These are phyloP conservation scores for Atractosteus spatula DNA, from an alignment of 2,113 vertebrate species.

Conservation along the genomic window DNA sequence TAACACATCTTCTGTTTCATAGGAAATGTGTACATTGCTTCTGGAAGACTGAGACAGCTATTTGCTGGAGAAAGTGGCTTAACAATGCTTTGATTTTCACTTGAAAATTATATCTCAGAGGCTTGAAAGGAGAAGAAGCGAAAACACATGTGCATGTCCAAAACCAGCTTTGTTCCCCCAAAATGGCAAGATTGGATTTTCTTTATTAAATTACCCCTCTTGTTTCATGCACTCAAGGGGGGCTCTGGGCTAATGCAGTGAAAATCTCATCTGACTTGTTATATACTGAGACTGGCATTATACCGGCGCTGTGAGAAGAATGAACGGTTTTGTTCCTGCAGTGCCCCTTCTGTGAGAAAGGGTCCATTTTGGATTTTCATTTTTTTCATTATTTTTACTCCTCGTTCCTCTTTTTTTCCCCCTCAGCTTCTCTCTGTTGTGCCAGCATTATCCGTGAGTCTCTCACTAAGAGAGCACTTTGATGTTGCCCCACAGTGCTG, in stretches of 20 bases:
- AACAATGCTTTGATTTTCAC: conserved; percentile 58
- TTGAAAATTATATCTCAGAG: conserved; percentile 62
- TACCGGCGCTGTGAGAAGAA: conserved; percentile 82
- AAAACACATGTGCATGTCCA: conserved; percentile 65
- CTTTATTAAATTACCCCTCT: conserved; percentile 92
- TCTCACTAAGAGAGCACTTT: conserved; percentile 84
- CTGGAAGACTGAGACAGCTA: neutral
- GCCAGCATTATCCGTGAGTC: conserved; percentile 87
- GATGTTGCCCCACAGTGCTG: conserved; percentile 83
- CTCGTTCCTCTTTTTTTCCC: conserved; percentile 66
- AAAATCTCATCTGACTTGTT: conserved; percentile 66
- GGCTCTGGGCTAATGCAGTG: conserved; percentile 67
- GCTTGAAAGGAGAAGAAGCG: conserved; percentile 42
- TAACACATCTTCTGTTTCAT: neutral
- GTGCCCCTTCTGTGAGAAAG: conserved; percentile 69
- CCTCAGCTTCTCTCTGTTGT: conserved; percentile 80
- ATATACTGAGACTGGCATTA: conserved; percentile 69
- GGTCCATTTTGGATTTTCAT: conserved; percentile 63
- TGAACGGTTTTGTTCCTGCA: conserved; percentile 87
- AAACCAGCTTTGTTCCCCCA: conserved; percentile 74
- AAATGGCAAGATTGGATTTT: conserved; percentile 79
- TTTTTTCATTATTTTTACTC: conserved; percentile 66
- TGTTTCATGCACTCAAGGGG: conserved; percentile 96
- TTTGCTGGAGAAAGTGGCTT: conserved; percentile 25
- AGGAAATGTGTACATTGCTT: neutral